A percentile compares a stretch with the other conserved stretches of the same genome.
Conservation (phyloP, 2,113 vertebrate species). For the Corythaixoides concolor region DNA sequence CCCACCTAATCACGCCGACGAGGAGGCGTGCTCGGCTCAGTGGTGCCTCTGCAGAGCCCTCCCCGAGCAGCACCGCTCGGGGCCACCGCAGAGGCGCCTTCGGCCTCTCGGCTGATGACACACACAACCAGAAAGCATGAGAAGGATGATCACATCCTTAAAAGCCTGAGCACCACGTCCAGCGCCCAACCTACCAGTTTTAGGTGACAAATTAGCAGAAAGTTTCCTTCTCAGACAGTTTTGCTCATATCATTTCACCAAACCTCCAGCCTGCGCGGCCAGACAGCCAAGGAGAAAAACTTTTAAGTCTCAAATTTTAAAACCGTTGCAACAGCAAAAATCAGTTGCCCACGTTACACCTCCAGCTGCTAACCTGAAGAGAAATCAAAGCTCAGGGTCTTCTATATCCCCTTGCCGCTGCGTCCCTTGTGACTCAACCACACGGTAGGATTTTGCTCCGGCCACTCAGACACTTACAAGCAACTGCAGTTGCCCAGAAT, state of each 20-base stretch:
- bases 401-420: background rate
- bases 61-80: fast-evolving
- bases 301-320: background rate
- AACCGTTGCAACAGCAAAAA: background rate
- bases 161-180: background rate
- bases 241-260: fast-evolving
- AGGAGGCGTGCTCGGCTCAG: background rate
- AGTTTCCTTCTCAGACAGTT: background rate
- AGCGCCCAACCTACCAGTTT: background rate
- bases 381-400: background rate
- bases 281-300: background rate
- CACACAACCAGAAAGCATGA: fast-evolving
- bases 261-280: background rate
- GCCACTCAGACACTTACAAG: background rate
- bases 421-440: fast-evolving
- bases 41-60: background rate
- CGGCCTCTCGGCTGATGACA: background rate
- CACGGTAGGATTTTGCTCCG: background rate
- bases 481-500: background rate
- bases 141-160: background rate
- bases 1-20: background rate
- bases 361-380: background rate
- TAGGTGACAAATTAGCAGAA: background rate
- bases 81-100: background rate
- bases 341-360: background rate